Percentiles rank a stretch among this genome's conserved stretches.
Conservation (phyloP, 2,113 vertebrate genomes). For the Procavia capensis region DNA sequence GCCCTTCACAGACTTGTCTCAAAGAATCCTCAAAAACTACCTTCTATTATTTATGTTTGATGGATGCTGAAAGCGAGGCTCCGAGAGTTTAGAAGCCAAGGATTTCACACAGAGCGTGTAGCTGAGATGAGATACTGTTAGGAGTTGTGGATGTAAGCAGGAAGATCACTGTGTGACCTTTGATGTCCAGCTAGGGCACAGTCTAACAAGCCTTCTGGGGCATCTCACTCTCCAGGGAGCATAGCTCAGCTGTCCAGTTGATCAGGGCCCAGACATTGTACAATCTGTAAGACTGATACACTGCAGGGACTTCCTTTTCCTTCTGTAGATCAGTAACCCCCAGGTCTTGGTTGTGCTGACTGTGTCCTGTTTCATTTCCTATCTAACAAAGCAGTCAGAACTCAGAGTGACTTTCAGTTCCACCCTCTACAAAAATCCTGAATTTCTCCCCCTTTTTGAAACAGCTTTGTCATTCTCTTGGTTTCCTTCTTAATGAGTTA, state of each 20-base stretch:
- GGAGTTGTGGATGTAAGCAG: background rate
- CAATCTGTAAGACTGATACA: background rate
- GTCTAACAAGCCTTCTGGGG: rapidly evolving
- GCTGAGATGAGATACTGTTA: background rate
- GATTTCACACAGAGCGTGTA: background rate
- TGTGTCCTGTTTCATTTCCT: background rate
- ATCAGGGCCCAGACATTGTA: background rate
- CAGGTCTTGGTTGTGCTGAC: rapidly evolving
- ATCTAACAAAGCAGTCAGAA: background rate
- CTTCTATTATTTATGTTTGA: no score
- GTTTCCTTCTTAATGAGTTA: background rate
- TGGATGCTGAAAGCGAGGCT: background rate
- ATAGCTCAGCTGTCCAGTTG: rapidly evolving
- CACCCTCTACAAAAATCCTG: background rate
- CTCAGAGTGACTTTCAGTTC: background rate
- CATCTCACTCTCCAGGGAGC: no score
- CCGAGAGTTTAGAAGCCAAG: background rate
- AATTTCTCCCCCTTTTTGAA: background rate
- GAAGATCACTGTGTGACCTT: no score
- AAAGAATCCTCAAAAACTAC: background rate
- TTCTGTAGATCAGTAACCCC: background rate
- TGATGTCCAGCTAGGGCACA: background rate
- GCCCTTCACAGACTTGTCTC: background rate
- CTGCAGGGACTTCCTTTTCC: background rate
- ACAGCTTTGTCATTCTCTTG: background rate